Evolutionary conservation across 2,113 vertebrate genomes (phyloP).

Genomic region (Monopterus albus): DNA sequence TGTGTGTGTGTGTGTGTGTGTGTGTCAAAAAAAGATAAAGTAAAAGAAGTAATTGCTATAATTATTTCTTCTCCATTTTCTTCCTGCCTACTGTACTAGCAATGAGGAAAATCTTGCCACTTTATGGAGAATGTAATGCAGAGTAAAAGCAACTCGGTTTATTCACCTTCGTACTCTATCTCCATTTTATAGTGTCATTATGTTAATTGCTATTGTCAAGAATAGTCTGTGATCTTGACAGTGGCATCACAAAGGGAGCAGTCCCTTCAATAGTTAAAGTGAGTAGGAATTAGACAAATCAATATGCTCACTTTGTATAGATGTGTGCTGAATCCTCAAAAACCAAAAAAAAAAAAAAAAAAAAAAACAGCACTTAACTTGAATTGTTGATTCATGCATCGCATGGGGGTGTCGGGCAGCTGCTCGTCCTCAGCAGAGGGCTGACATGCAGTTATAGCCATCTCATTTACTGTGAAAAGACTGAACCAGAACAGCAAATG

Average conservation of each 20-base stretch:
- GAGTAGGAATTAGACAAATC: no score
- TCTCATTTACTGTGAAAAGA: no score
- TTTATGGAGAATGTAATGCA: conserved; percentile 7
- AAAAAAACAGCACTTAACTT: no score
- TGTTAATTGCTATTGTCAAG: conserved; percentile 39
- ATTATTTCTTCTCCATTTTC: conserved; percentile 63
- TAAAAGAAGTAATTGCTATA: conserved; percentile 72
- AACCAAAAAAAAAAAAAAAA: no score
- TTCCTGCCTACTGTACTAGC: conserved; percentile 22
- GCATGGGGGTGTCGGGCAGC: no score
- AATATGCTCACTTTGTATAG: no score
- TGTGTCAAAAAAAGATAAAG: conserved; percentile 55
- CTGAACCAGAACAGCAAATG: no score
- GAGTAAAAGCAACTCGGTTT: conserved; percentile 8
- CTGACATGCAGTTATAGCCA: no score
- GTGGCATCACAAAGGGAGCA: neutral
- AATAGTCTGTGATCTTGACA: neutral
- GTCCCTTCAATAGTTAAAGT: no score
- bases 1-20: conserved; percentile 20
- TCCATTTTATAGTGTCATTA: conserved; percentile 10
- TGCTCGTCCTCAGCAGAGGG: no score
- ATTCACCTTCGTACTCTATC: conserved; percentile 15
- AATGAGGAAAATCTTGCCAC: neutral
- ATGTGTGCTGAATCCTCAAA: no score
- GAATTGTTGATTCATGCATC: no score